These are phyloP conservation scores for Callorhinus ursinus DNA, from an alignment of 2,113 vertebrate genomes.

Conservation along the genomic window DNA sequence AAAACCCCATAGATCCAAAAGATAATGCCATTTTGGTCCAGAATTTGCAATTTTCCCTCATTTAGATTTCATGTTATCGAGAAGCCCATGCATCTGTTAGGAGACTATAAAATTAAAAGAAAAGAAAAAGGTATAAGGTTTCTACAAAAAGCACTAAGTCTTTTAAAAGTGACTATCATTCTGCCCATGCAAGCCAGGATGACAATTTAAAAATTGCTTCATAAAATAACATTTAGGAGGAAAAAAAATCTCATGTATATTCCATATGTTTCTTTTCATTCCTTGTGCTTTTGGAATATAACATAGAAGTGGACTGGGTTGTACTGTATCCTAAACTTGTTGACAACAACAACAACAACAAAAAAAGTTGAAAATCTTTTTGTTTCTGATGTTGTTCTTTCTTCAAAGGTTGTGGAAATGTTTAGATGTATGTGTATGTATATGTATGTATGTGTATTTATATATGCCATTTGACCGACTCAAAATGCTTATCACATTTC, in stretches of 20 bases:
- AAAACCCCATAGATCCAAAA: background rate
- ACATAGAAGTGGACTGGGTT: background rate
- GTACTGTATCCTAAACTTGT: background rate
- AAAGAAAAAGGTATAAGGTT: slow-evolving; percentile 75
- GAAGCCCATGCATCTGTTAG: slow-evolving; percentile 54
- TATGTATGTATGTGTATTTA: background rate
- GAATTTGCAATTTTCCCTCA: slow-evolving; percentile 64
- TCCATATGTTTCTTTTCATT: slow-evolving; percentile 55
- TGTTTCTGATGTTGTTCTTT: slow-evolving; percentile 43
- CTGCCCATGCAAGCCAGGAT: slow-evolving; percentile 77
- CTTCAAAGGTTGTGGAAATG: slow-evolving; percentile 21
- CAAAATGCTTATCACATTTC: slow-evolving; percentile 45
- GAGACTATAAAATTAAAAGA: slow-evolving; percentile 60
- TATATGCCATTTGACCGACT: background rate
- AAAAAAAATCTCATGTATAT: slow-evolving; percentile 76
- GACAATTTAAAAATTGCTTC: slow-evolving; percentile 73
- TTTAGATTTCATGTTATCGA: slow-evolving; percentile 74
- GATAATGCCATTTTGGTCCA: background rate
- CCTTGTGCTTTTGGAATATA: background rate
- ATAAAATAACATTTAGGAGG: slow-evolving; percentile 79
- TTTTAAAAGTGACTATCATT: slow-evolving; percentile 75
- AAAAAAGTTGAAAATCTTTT: slow-evolving; percentile 5
- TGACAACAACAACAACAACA: background rate
- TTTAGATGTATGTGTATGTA: background rate
- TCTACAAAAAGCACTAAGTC: slow-evolving; percentile 77